Base-by-base conservation (phyloP, 2,888 invertebrate genomes). In the Rhagonycha lutea region DNA sequence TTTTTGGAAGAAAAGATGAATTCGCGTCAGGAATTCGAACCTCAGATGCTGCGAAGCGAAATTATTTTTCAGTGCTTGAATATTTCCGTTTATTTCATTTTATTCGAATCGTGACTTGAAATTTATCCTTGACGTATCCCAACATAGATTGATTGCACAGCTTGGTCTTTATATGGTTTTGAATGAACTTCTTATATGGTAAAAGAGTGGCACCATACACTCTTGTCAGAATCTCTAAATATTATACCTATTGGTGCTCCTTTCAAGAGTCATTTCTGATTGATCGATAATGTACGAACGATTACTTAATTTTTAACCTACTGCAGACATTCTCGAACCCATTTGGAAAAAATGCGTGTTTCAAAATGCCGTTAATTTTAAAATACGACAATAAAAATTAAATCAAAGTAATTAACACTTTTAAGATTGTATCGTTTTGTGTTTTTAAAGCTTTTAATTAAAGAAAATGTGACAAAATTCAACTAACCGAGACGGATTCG, bases 31-130 rank as follows among this genome's bases (percentile, higher is more conserved):
- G 32, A 32, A 32, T 47, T 47, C 47, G 47, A 47, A 47, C 47
- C 47, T 47, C 47, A 7, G 47, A n/a, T 47, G n/a, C n/a, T 47
- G 47, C 47, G 47, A 47, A 32, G 32, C 32, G 32, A 32, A 18
- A 32, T 32, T 32, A 12, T 32, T 32, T 12, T n/a, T 29, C 10
- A 2, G 29, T 11, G 29, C 29, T 29, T 69, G 29, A 18, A 73
- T 73, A 70, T 76, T 76, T 76, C 76, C 73, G 76, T 70, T 72
- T 72, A 28, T 73, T 26, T 26, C 26, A 26, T 63, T 73, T 73
- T 75, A 72, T 62, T 69, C 29, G 60, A 73, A 68, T 61, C 73
- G 70, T 70, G 72, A 73, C 60, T 63, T 70, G 69, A 63, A 73
- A 61, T 73, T 67, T 62, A 72, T 69, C 73, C 76, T 76, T 74